Evolutionary conservation across 2,888 invertebrate genomes (phyloP), one percentile per base, ranked within the genome.

Genomic region (Diarsia rubi): DNA sequence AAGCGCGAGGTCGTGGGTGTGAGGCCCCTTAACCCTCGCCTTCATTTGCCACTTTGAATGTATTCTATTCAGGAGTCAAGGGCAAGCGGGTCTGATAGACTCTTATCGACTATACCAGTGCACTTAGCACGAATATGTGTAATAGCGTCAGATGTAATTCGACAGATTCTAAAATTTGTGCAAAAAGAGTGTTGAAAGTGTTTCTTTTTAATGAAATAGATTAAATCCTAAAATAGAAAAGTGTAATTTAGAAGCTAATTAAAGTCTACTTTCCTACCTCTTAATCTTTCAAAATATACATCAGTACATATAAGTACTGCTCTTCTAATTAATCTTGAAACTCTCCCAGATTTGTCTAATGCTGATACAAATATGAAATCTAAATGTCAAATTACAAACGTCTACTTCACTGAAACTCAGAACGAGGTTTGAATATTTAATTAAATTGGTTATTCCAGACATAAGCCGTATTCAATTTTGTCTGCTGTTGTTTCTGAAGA

Each of bases 361-460:
- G 60, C 49, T 5, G 37, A 47, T 42, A 63, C 31, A 37, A 65
- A 31, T 62, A 52, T n/a, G 8, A 47, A 64, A 45, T 63, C 16
- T 37, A 45, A 81, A 82, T 59, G 37, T 52, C 49, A 77, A 82
- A 49, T 70, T 21, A 47, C 21, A n/a, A 78, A 57, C 69, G 27
- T 57, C 45, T 60, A 60, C 14, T 75, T 66, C 37, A 63, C 21
- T 64, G n/a, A 68, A 77, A 78, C 45, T 82, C 44, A 21, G 49
- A 62, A 60, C 62, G 63, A 31, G 47, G 1, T 16, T 45, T 59
- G 63, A 78, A 68, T 78, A 69, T 69, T 77, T 77, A 82, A 77
- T 68, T 64, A 45, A 78, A 77, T 82, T 64, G 44, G 45, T 49
- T 77, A 78, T 81, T 76, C 66, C 27, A 77, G 82, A 31, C 57